phyloP scores from a whole-genome alignment of 1,140 invertebrate genomes.

The Oryzaephilus surinamensis region DNA sequence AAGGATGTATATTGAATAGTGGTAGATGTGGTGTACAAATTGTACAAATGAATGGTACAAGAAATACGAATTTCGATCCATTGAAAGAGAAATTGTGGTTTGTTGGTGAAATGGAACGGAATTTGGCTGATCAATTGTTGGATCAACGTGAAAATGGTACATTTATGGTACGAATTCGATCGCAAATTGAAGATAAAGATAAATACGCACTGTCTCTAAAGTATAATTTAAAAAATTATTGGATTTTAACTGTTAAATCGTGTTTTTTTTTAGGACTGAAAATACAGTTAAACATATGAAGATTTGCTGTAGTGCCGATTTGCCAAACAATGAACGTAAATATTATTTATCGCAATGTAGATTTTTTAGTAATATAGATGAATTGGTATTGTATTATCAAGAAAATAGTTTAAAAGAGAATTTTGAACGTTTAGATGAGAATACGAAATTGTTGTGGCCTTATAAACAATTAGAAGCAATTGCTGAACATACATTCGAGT shows the following conservation, averaged over 20 bases:
- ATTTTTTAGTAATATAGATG: constrained; percentile 80
- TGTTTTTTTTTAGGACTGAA: constrained; percentile 52
- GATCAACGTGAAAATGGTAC: constrained; percentile 75
- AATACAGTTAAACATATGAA: constrained; percentile 87
- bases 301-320: constrained; percentile 53
- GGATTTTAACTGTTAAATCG: constrained; percentile 10
- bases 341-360: constrained; percentile 82
- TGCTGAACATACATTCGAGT: constrained; percentile 64
- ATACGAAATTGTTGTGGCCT: constrained; percentile 65
- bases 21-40: constrained; percentile 56
- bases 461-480: constrained; percentile 61
- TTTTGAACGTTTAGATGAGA: constrained; percentile 53
- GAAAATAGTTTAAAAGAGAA: constrained; percentile 79
- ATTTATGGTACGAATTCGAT: constrained; percentile 76
- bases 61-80: too few relatives aligned
- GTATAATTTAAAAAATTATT: constrained; percentile 46
- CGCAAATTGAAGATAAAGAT: constrained; percentile 42
- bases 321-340: constrained; percentile 45
- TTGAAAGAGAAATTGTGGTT: constrained; percentile 43
- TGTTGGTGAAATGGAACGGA: constrained; percentile 81
- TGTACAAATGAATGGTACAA: too few relatives aligned
- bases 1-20: constrained; percentile 62
- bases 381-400: constrained; percentile 84
- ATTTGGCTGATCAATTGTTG: constrained; percentile 64
- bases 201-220: constrained; percentile 83